Evolutionary conservation across 2,113 vertebrate genomes (phyloP), one percentile per base, ranked within the genome.

Genomic region (Syngnathus typhle): DNA sequence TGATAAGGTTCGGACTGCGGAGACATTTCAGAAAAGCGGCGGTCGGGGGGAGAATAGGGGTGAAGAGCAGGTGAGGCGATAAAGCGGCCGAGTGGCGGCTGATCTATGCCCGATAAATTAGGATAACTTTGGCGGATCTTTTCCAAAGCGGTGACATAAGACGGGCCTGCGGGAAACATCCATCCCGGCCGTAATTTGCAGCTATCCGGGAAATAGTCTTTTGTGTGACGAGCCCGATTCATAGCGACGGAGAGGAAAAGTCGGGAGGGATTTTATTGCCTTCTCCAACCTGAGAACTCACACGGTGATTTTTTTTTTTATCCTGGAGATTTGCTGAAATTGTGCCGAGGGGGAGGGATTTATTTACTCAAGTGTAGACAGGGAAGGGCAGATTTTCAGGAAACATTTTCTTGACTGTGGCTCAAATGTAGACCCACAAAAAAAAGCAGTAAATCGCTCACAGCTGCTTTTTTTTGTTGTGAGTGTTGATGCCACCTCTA

Each of bases 61-160:
- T 67, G 73, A 72, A 55, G 65, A 76, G 65, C 43, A 58, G 67
- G 63, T 58, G 69, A 71, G 64, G 74, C 67, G 75, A 70, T 32
- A 54, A 70, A 71, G 78, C 78, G 74, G 77, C 83, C 84, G 84
- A 87, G 77, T 69, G 63, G 62, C 23, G 19, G 59, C 77, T 82
- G 88, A 86, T 90, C 73, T 84, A 76, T 77, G 77, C 66, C 80
- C 87, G 78, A 89, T 88, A 87, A 89, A 88, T 87, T 69, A 86
- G 79, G 67, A 71, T 71, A 81, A 79, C 79, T 80, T 78, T 76
- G 79, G 76, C 78, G 73, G 76, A 84, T 88, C 84, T 85, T 78
- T 75, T 85, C 83, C 78, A 69, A 58, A 72, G 64, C 79, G 77
- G 82, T 77, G 75, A 77, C 65, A 68, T 59, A 49, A 71, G 72